Evolutionary conservation across 2,888 invertebrate species (phyloP), one percentile per base, ranked within the genome.

Genomic region (Callinectes sapidus): DNA sequence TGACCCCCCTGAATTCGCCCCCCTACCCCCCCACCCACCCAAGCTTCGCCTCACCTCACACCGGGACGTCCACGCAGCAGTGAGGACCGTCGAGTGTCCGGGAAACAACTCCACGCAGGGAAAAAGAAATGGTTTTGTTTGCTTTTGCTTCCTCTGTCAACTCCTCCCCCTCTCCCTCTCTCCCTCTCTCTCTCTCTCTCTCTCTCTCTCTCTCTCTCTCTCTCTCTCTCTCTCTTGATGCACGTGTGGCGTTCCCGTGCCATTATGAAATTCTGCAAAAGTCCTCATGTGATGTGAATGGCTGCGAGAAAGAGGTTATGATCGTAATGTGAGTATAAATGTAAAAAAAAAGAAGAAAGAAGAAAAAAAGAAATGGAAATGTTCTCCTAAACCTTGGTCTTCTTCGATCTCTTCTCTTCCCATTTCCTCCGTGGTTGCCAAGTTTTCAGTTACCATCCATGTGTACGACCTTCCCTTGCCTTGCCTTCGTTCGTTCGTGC

Each of bases 191-290:
- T 61, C 61, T 61, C 61, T 61, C 61, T 61, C 61, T 61, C 61
- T 61, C 61, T 61, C 61, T 61, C 61, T 61, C 61, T 61, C 61
- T 61, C 61, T 61, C 61, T 61, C 61, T 61, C 61, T 61, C 61
- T 61, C 61, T 61, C 61, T 61, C 23, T 61, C 18, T 61, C 61
- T 71, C 71, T 71, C 71, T 28, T 1, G n/a, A 71, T n/a, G n/a
- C 71, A 23, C 71, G n/a, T 71, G 71, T 71, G 71, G 10, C 71
- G 71, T n/a, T 71, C n/a, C 28, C 28, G 23, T 71, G 10, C 23
- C 71, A 28, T 71, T 71, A 71, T 71, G 71, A 71, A 71, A 71
- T 71, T 71, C 71, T 71, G 71, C n/a, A 13, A 71, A 71, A 71
- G n/a, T 71, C 28, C 71, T 71, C 28, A 71, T n/a, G n/a, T n/a